Conservation (phyloP, 2,797 vertebrate species). For the Enteromius treurensis region DNA sequence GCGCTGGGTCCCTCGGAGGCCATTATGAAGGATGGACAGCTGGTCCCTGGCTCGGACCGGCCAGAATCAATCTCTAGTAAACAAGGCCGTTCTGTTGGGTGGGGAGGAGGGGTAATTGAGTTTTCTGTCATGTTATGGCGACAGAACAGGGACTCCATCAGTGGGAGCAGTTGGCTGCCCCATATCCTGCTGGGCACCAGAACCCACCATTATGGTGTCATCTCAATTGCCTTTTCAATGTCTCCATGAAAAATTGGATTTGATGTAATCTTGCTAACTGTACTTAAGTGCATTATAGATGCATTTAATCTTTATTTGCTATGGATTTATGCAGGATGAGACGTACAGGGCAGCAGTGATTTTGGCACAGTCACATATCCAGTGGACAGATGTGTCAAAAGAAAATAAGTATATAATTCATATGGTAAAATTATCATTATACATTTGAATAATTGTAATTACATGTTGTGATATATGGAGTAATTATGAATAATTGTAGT, state of each 20-base stretch:
- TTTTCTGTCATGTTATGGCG: constrained; percentile 50
- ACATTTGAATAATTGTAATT: not conserved
- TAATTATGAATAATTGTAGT: too few species aligned
- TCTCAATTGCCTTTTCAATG: constrained; percentile 47
- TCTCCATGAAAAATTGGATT: constrained; percentile 44
- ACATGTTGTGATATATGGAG: not conserved
- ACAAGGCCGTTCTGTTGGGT: constrained; percentile 36
- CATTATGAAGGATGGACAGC: constrained; percentile 59
- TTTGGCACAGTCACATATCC: not conserved
- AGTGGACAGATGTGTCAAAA: not conserved
- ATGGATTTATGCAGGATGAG: constrained; percentile 29
- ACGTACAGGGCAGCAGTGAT: not conserved
- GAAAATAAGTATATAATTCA: not conserved
- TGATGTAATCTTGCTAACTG: constrained; percentile 42
- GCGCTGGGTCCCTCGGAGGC: constrained; percentile 44
- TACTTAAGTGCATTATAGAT: constrained; percentile 47
- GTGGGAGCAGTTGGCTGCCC: constrained; percentile 35
- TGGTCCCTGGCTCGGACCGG: constrained; percentile 53
- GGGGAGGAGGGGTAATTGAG: constrained; percentile 55
- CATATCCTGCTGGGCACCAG: constrained; percentile 47
- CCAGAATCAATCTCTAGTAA: constrained; percentile 59
- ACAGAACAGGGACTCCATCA: constrained; percentile 40
- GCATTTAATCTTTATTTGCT: constrained; percentile 47
- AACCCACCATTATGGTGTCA: constrained; percentile 48
- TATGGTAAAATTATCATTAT: not conserved